Conservation (phyloP, 1,140 invertebrate species). For the Chymomyza costata region DNA sequence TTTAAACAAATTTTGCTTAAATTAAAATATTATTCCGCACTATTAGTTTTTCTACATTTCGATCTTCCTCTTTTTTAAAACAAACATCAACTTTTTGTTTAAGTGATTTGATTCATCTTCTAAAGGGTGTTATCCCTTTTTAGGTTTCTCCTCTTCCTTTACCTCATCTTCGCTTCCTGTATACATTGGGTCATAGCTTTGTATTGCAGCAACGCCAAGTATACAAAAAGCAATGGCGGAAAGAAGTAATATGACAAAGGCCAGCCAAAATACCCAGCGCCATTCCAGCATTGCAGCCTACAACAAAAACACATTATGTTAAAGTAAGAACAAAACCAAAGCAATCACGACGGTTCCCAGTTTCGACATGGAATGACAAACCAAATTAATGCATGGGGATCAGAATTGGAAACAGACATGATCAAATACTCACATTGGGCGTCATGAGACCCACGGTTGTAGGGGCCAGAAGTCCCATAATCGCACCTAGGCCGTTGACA, state of each 20-base stretch:
- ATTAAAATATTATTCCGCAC: too few species aligned
- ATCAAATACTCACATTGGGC: constrained; percentile 78
- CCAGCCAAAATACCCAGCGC: constrained; percentile 27
- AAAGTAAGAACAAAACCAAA: too few species aligned
- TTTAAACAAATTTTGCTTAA: too few species aligned
- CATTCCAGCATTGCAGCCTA: constrained; percentile 15
- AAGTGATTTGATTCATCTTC: too few species aligned
- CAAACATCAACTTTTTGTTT: too few species aligned
- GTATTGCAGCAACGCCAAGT: constrained; percentile 21
- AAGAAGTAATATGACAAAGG: not conserved
- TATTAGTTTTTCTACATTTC: too few species aligned
- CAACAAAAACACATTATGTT: constrained; percentile 2
- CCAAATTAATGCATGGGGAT: not conserved
- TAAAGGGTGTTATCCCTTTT: too few species aligned
- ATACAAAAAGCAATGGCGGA: constrained; percentile 15
- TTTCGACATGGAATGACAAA: too few species aligned
- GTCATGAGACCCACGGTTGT: constrained; percentile 85
- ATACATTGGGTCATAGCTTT: constrained; percentile 31
- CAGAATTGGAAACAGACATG: not conserved
- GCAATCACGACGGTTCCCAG: too few species aligned
- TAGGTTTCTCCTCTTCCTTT: too few species aligned
- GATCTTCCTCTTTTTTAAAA: too few species aligned
- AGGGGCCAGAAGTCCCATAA: constrained; percentile 86
- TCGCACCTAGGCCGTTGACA: constrained; percentile 85
- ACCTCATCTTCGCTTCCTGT: not conserved